These are phyloP conservation scores for Colaptes auratus DNA, from an alignment of 2,113 vertebrate genomes.

Conservation along the genomic window DNA sequence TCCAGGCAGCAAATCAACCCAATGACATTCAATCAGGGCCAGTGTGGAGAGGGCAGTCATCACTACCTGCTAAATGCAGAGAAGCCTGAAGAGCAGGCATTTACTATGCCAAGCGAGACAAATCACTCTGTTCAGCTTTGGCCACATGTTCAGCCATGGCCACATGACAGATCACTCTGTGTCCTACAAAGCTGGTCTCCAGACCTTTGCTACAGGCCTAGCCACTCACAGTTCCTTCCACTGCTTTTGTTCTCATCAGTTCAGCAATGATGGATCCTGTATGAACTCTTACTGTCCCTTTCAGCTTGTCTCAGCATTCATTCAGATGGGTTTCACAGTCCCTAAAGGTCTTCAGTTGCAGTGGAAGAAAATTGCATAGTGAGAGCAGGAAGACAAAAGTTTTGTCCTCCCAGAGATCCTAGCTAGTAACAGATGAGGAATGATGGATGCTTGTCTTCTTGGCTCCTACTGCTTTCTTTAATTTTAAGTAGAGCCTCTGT, in stretches of 20 bases:
- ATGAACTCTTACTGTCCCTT: neutral
- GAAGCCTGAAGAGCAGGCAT: neutral
- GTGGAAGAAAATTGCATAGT: neutral
- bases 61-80: neutral
- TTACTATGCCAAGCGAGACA: neutral
- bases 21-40: neutral
- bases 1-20: neutral
- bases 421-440: neutral
- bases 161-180: neutral
- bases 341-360: neutral
- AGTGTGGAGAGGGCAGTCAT: neutral
- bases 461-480: neutral
- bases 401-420: neutral
- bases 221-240: neutral
- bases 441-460: neutral
- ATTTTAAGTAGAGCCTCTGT: neutral
- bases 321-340: neutral
- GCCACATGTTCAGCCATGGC: neutral
- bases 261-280: neutral
- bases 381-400: neutral
- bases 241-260: neutral
- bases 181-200: neutral
- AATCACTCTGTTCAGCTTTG: neutral
- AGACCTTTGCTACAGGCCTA: neutral
- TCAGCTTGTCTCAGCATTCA: neutral